phyloP scores from a whole-genome alignment of 2,888 invertebrate species.

The Orthonevra nobilis region DNA sequence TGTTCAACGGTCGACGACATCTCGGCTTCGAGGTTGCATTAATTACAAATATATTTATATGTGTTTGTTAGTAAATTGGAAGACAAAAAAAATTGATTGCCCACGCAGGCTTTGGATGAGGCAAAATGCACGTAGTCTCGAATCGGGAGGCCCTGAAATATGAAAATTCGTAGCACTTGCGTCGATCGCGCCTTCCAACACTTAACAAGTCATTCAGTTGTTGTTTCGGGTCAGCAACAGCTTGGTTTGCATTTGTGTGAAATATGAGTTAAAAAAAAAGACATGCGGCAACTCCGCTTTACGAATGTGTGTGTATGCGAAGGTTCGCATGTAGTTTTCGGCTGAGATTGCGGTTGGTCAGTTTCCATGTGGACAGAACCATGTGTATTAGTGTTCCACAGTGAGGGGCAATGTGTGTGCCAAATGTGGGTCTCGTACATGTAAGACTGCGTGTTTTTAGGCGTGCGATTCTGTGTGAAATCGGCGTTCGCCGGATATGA shows the following conservation, averaged over 20 bases:
- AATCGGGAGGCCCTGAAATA: not conserved
- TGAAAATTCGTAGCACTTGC: constrained; percentile 12
- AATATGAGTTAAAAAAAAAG: not conserved
- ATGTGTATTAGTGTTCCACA: constrained; percentile 28
- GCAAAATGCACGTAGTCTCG: constrained; percentile 50
- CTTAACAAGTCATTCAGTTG: constrained; percentile 16
- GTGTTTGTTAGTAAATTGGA: constrained; percentile 15
- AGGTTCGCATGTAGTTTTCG: not conserved
- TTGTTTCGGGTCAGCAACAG: constrained; percentile 2
- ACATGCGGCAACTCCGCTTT: not conserved
- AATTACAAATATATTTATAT: not conserved
- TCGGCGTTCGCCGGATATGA: too few relatives aligned
- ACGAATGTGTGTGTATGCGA: constrained; percentile 3
- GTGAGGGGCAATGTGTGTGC: constrained; percentile 34
- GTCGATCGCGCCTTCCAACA: constrained; percentile 4
- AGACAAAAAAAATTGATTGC: constrained; percentile 12
- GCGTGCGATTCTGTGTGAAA: constrained; percentile 6
- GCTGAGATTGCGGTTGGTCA: constrained; percentile 64
- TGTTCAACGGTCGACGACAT: constrained; percentile 63
- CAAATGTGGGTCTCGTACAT: not conserved
- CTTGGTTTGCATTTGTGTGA: not conserved
- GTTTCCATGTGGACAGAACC: constrained; percentile 10
- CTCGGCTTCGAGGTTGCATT: constrained; percentile 46
- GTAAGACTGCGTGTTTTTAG: constrained; percentile 24
- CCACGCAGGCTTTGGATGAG: constrained; percentile 40